Base-by-base conservation (phyloP, 2,113 vertebrate genomes). In the Odontophorus gujanensis region DNA sequence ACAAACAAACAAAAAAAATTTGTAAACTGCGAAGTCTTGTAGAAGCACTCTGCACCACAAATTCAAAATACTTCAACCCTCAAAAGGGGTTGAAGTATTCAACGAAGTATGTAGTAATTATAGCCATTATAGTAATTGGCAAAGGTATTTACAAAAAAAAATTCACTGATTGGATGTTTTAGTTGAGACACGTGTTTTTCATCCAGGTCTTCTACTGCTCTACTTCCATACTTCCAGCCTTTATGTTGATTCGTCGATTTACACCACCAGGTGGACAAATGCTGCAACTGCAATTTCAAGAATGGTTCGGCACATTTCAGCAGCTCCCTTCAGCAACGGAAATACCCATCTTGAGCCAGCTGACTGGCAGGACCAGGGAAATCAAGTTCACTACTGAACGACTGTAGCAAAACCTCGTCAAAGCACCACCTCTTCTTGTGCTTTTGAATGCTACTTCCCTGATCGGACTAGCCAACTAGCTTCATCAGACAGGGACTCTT, bases 211-310 rank as follows among this genome's bases (percentile, higher is more conserved):
- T 85, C 48, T 50, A 15, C 45, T 45, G 36, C 53, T n/a, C 1
- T 4, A 2, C 1, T 0, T 10, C 2, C 3, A 0, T 11, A 17
- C 16, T 8, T 25, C 8, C 61, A 78, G 73, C 51, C 38, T 47
- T 5, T 0, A 3, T 2, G 18, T 1, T 2, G 0, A 16, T 36
- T 3, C 3, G 1, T 3, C 13, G 51, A 38, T 38, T 63, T 14
- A 13, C 80, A 16, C 96, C 96, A 86, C 77, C 94, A 1, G 3
- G 66, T 90, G 96, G 94, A 45, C 28, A 76, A 48, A 8, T 0
- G 0, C 7, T 1, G 61, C n/a, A 86, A 95, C 11, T 89, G 83
- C 94, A 94, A 2, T 2, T 14, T 1, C 38, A 30, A 48, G 11
- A 47, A 4, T 16, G 18, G 20, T 2, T 2, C 1, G 0, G 0